Conservation (phyloP, 1,140 invertebrate species). For the Nasonia giraulti region DNA sequence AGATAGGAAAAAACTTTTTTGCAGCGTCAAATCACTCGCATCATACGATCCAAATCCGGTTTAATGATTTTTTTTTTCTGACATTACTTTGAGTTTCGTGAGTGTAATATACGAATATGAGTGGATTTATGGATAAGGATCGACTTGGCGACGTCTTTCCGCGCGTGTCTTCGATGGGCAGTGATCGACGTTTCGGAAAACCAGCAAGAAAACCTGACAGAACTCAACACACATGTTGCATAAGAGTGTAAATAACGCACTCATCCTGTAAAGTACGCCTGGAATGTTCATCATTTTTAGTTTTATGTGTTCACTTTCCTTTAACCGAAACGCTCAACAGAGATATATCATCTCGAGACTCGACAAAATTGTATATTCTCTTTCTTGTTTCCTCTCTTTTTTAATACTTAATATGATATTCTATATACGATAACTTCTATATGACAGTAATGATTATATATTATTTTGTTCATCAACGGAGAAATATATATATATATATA, state of each 20-base stretch:
- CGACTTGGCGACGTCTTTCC: background rate
- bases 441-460: conserved; percentile 45
- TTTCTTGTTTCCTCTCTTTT: background rate
- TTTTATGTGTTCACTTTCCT: background rate
- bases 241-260: background rate
- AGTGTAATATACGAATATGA: background rate
- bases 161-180: conserved; percentile 4
- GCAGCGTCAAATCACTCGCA: conserved; percentile 2
- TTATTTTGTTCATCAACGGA: conserved; percentile 23
- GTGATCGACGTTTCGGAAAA: conserved; percentile 44
- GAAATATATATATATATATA: conserved; percentile 23
- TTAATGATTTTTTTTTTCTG: background rate
- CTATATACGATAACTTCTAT: conserved; percentile 34
- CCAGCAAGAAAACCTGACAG: conserved; percentile 6
- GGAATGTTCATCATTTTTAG: conserved; percentile 18
- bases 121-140: conserved; percentile 22
- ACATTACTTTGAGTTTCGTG: background rate
- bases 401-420: conserved; percentile 9
- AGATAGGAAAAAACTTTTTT: conserved; percentile 37
- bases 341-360: conserved; percentile 2
- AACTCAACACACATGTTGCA: conserved; percentile 5
- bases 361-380: background rate
- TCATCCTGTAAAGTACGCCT: background rate
- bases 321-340: background rate
- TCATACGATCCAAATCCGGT: background rate